These are phyloP conservation scores for Polydrusus cervinus DNA, from an alignment of 2,888 invertebrate genomes.

Conservation along the genomic window DNA sequence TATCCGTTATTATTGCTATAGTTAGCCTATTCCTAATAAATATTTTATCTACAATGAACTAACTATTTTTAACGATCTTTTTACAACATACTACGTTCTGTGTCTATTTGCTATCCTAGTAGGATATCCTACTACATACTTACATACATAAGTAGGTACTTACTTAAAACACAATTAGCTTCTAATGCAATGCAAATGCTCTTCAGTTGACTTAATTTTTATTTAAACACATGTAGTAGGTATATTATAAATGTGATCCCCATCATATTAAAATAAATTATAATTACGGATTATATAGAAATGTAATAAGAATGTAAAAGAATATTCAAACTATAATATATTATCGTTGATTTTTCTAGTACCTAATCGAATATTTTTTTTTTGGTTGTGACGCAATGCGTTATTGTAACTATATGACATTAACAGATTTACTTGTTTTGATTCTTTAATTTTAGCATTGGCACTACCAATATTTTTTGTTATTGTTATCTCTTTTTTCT, in stretches of 20 bases:
- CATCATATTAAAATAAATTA: conserved; percentile 34
- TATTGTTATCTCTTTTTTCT: conserved; percentile 7
- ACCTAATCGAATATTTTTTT: conserved; percentile 9
- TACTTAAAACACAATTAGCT: no score
- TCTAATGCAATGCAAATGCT: no score
- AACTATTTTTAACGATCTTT: no score
- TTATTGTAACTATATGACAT: neutral
- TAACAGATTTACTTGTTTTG: neutral
- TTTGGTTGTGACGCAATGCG: neutral
- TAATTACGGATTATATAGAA: conserved; percentile 30
- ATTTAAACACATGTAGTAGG: neutral
- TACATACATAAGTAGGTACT: no score
- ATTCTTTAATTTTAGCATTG: neutral
- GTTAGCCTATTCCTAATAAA: no score
- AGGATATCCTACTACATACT: no score
- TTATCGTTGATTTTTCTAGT: conserved; percentile 40
- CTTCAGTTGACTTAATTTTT: conserved; percentile 1
- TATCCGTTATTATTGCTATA: no score
- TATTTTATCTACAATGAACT: no score
- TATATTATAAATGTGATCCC: conserved; percentile 39
- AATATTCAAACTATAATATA: conserved; percentile 32
- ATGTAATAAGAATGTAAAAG: conserved; percentile 23
- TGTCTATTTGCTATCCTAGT: no score
- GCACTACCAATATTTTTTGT: conserved; percentile 12
- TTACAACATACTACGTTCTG: no score